Evolutionary conservation across 2,888 invertebrate genomes (phyloP).

Genomic region (Orgyia antiqua): DNA sequence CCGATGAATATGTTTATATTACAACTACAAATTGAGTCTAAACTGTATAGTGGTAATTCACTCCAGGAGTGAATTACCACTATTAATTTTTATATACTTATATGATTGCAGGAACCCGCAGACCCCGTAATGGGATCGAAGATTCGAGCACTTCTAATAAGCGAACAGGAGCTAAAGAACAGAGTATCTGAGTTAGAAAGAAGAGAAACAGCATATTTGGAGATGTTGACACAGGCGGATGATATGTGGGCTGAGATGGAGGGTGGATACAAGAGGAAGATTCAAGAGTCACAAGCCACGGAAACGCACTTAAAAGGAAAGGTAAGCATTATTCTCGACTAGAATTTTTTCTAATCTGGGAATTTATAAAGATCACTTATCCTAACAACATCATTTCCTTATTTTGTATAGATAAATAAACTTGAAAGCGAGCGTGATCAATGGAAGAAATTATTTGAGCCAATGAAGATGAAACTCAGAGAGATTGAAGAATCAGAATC

Average conservation of each 20-base stretch:
- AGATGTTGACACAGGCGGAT: constrained; percentile 84
- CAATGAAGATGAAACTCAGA: constrained; percentile 70
- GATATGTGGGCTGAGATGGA: constrained; percentile 85
- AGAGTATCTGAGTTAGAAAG: constrained; percentile 81
- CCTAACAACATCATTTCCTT: background rate
- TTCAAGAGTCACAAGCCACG: constrained; percentile 66
- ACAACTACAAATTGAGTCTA: too few species aligned
- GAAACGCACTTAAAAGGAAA: constrained; percentile 72
- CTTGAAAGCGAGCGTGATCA: constrained; percentile 61
- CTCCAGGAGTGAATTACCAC: too few species aligned
- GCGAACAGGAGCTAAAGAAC: constrained; percentile 79
- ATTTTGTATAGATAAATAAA: constrained; percentile 41
- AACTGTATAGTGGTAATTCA: too few species aligned
- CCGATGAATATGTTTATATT: too few species aligned
- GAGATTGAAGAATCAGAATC: constrained; percentile 79
- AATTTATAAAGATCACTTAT: too few species aligned
- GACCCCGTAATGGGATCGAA: constrained; percentile 41
- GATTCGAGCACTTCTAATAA: constrained; percentile 61
- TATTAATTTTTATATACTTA: too few species aligned
- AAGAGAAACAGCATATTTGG: constrained; percentile 82
- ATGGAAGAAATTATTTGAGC: constrained; percentile 73
- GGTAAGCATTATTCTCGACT: constrained; percentile 50
- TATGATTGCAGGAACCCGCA: constrained; percentile 35
- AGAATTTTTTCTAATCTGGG: background rate
- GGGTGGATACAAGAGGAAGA: constrained; percentile 79